phyloP scores from a whole-genome alignment of 2,888 invertebrate genomes.

The Nymphalis polychloros region DNA sequence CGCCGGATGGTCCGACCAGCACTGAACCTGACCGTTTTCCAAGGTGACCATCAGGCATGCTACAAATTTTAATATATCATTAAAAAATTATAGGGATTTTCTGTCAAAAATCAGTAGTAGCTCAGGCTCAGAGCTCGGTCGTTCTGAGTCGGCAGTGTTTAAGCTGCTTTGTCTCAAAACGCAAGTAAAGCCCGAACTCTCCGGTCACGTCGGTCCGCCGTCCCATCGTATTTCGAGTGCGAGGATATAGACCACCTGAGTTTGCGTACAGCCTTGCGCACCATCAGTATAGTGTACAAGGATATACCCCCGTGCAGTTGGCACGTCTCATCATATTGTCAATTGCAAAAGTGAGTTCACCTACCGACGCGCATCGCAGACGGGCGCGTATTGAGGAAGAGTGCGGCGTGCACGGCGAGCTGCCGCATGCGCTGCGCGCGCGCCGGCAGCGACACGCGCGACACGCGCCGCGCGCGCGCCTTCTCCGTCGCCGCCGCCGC shows the following conservation, averaged over 20 bases:
- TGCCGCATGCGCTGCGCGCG: conserved; percentile 69
- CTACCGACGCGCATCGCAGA: conserved; percentile 58
- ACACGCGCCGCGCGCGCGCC: conserved; percentile 69
- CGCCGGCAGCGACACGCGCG: conserved; percentile 64
- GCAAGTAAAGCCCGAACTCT: too few species aligned
- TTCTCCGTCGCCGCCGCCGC: conserved; percentile 56
- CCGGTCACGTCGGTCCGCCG: too few species aligned
- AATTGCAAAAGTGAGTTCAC: background rate
- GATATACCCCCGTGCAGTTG: too few species aligned
- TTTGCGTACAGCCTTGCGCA: too few species aligned
- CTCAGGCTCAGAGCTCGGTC: too few species aligned
- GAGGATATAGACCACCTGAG: too few species aligned
- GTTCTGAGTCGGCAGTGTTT: too few species aligned
- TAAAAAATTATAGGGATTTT: background rate
- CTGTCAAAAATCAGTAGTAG: too few species aligned
- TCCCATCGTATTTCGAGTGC: too few species aligned
- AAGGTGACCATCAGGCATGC: conserved; percentile 87
- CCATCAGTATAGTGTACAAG: too few species aligned
- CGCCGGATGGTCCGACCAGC: conserved; percentile 90
- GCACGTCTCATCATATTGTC: too few species aligned
- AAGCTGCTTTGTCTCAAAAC: too few species aligned
- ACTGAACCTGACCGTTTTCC: conserved; percentile 88
- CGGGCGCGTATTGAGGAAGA: conserved; percentile 84
- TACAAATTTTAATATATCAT: conserved; percentile 30
- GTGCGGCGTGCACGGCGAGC: conserved; percentile 84